These are phyloP conservation scores for Caenorhabditis sp. DNA, from an alignment of 2,888 invertebrate species.

Conservation along the genomic window DNA sequence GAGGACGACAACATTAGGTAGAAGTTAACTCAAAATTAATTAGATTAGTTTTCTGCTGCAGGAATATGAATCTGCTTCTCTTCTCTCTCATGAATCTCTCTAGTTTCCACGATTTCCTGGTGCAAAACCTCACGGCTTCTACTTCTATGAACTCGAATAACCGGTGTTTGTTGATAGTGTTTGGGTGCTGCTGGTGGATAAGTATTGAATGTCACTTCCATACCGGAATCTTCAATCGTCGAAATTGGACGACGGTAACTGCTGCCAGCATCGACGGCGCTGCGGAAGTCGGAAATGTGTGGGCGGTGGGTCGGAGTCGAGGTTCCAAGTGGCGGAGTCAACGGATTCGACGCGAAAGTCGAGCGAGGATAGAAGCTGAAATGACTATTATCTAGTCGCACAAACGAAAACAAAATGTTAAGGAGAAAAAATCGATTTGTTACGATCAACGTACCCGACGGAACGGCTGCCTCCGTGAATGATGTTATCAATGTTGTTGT, in stretches of 20 bases:
- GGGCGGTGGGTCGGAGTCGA: conserved; percentile 75
- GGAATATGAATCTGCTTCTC: conserved; percentile 34
- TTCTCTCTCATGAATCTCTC: conserved; percentile 46
- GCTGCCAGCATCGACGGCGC: conserved; percentile 50
- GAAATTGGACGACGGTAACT: conserved; percentile 54
- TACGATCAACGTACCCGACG: conserved; percentile 39
- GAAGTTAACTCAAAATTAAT: conserved; percentile 18
- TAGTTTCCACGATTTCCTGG: conserved; percentile 40
- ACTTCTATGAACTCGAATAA: conserved; percentile 58
- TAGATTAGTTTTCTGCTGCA: conserved; percentile 33
- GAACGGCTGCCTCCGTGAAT: conserved; percentile 62
- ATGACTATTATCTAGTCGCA: conserved; percentile 9
- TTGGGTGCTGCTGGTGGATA: conserved; percentile 50
- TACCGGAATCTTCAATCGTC: conserved; percentile 64
- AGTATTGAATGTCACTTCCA: conserved; percentile 57
- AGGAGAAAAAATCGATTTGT: background rate
- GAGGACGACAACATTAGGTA: conserved; percentile 15
- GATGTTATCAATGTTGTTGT: conserved; percentile 68
- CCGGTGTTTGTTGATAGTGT: conserved; percentile 43
- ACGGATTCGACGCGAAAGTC: conserved; percentile 78
- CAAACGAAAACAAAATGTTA: conserved; percentile 23
- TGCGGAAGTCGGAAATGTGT: conserved; percentile 53
- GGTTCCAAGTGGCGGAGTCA: conserved; percentile 78
- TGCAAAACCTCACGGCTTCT: conserved; percentile 55
- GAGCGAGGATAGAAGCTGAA: conserved; percentile 66